Base-by-base conservation (phyloP, 2,888 invertebrate genomes). In the Camptogramma bilineatum region DNA sequence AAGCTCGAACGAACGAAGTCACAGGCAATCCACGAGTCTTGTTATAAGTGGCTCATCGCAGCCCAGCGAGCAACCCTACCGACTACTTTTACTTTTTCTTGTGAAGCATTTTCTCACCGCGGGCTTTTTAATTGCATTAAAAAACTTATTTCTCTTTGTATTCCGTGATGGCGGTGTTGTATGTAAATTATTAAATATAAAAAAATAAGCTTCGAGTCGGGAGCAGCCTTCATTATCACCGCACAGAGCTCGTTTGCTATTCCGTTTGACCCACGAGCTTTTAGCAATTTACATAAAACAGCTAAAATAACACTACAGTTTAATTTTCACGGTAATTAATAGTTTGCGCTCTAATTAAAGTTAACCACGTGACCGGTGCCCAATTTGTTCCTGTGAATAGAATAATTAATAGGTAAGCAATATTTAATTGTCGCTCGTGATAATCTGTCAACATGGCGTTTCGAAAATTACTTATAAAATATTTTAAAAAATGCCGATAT, bases 101-200 rank as follows among this genome's bases (percentile, higher is more conserved):
- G 21, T 53, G 16, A 34, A 57, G 56, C 21, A 75, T 71, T 72
- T 73, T 69, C 73, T 73, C 71, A 64, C 65, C 58, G 61, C 70
- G 64, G 59, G 70, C 72, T 72, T 62, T 76, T 75, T 82, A 83
- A 83, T 82, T 82, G 76, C 76, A 78, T 82, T 77, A 78, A 80
- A 80, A 81, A 76, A 73, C 77, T 77, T 80, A 81, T 81, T 79
- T 77, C 75, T 60, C 71, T 72, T 70, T 71, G 69, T 75, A 70
- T 74, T 77, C 72, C 73, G 73, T 74, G 69, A 73, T 73, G 72
- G 65, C 54, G 69, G 52, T 46, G 68, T 68, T 71, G 73, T 75
- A 74, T 77, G 74, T 73, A 74, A 77, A 81, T 81, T 73, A 73
- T 70, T 68, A 71, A 71, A 73, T 59, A 64, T 55, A 59, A 73